A percentile compares a stretch with the other conserved stretches of the same genome.
These are phyloP conservation scores for Ascaphus truei DNA, from an alignment of 2,113 vertebrate species.

Conservation along the genomic window DNA sequence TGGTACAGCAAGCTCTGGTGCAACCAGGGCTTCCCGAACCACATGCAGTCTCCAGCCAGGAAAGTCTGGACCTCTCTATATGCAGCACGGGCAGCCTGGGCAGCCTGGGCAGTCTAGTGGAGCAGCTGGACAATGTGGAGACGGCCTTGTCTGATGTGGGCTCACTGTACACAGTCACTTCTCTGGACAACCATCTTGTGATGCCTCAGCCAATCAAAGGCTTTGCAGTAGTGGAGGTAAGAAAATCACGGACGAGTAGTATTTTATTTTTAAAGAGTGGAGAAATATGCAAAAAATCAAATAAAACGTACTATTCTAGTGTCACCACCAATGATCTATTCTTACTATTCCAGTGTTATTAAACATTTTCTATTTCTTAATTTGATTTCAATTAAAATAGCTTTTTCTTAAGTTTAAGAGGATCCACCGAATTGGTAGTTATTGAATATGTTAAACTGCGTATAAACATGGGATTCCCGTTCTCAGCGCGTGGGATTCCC, in stretches of 20 bases:
- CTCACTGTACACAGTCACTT: constrained; percentile 82
- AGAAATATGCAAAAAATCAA: no score
- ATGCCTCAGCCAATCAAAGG: constrained; percentile 84
- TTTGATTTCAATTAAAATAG: no score
- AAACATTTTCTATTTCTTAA: no score
- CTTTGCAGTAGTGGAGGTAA: constrained; percentile 95
- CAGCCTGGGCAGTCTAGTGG: constrained; percentile 88
- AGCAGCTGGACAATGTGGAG: constrained; percentile 79
- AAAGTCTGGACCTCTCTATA: constrained; percentile 89
- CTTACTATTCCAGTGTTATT: no score
- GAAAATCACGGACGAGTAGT: rapidly evolving
- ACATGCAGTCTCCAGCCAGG: constrained; percentile 87
- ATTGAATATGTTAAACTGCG: no score
- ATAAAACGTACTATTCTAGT: no score
- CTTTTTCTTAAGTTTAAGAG: no score
- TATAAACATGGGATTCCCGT: no score
- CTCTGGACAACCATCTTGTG: constrained; percentile 76
- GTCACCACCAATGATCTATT: no score
- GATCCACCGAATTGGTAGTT: no score
- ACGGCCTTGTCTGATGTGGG: constrained; percentile 75
- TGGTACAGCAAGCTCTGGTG: constrained; percentile 67
- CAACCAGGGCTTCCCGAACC: constrained; percentile 72
- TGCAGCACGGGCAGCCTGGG: constrained; percentile 92
- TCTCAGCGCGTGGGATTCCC: no score
- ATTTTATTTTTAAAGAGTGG: no score